phyloP scores from a whole-genome alignment of 2,888 invertebrate genomes.

The Halictus ligatus region DNA sequence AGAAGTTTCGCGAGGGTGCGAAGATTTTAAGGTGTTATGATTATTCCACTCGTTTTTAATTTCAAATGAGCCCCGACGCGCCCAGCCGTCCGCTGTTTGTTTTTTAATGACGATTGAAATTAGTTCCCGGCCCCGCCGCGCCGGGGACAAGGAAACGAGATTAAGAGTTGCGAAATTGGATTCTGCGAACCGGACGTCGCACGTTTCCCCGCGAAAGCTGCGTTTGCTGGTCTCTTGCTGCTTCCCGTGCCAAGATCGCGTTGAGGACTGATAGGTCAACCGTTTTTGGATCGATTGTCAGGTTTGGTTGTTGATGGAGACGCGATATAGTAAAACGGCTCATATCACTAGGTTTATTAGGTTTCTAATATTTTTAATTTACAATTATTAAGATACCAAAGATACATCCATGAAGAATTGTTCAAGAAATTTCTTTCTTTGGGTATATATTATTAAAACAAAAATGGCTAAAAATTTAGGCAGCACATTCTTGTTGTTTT shows the following conservation, averaged over 20 bases:
- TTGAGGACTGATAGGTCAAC: too few species aligned
- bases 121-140: neutral
- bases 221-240: neutral
- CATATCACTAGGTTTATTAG: too few species aligned
- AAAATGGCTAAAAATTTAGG: too few species aligned
- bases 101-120: constrained; percentile 57
- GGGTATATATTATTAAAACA: too few species aligned
- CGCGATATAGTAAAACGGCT: too few species aligned
- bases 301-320: neutral
- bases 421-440: too few species aligned
- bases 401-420: too few species aligned
- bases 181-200: neutral
- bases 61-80: constrained; percentile 39
- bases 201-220: neutral
- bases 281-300: neutral
- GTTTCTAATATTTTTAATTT: too few species aligned
- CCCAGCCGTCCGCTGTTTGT: constrained; percentile 24
- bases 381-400: too few species aligned
- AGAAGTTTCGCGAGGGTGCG: constrained; percentile 43
- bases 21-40: constrained; percentile 48
- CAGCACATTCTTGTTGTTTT: too few species aligned
- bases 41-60: constrained; percentile 57
- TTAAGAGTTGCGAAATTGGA: constrained; percentile 18
- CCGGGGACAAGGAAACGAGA: neutral
- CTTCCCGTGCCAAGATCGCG: neutral